Percentiles rank a stretch among this genome's conserved stretches.
Conservation (phyloP, 2,888 invertebrate species). For the Hypomecis atomaria region DNA sequence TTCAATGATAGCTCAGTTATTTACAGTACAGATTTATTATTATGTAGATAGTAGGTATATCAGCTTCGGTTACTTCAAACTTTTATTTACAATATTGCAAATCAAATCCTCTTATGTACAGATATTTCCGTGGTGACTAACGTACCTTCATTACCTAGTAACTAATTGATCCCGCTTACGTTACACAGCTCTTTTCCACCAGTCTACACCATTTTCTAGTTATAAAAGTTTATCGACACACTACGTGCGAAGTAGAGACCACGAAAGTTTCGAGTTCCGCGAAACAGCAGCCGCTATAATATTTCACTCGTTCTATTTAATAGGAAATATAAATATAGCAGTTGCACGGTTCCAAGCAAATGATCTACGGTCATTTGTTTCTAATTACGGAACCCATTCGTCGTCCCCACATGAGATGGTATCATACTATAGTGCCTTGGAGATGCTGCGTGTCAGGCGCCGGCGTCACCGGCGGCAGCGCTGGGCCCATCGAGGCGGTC, state of each 20-base stretch:
- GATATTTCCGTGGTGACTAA: constrained; percentile 56
- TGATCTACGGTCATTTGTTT: constrained; percentile 87
- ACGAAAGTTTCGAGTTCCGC: constrained; percentile 59
- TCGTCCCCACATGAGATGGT: constrained; percentile 96
- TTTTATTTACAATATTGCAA: constrained; percentile 48
- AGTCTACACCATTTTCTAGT: constrained; percentile 54
- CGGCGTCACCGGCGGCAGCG: constrained; percentile 63
- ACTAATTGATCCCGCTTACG: constrained; percentile 83
- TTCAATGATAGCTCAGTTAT: constrained; percentile 32
- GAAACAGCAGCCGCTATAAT: constrained; percentile 35
- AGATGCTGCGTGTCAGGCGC: constrained; percentile 89
- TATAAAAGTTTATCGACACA: constrained; percentile 38
- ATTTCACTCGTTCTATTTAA: constrained; percentile 6
- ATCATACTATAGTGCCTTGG: constrained; percentile 97
- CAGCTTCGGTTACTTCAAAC: constrained; percentile 11
- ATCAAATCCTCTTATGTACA: constrained; percentile 21
- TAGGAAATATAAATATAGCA: constrained; percentile 6
- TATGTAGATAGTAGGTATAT: constrained; percentile 2
- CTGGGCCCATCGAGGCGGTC: constrained; percentile 64
- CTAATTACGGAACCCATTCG: constrained; percentile 91
- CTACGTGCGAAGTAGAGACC: constrained; percentile 67
- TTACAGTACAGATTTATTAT: constrained; percentile 15
- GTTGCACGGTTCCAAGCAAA: constrained; percentile 24
- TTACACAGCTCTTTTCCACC: constrained; percentile 71
- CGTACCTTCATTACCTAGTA: constrained; percentile 69